phyloP scores from a whole-genome alignment of 37 sponge, comb jelly and placozoan species.

The Hormiphora californensis region DNA sequence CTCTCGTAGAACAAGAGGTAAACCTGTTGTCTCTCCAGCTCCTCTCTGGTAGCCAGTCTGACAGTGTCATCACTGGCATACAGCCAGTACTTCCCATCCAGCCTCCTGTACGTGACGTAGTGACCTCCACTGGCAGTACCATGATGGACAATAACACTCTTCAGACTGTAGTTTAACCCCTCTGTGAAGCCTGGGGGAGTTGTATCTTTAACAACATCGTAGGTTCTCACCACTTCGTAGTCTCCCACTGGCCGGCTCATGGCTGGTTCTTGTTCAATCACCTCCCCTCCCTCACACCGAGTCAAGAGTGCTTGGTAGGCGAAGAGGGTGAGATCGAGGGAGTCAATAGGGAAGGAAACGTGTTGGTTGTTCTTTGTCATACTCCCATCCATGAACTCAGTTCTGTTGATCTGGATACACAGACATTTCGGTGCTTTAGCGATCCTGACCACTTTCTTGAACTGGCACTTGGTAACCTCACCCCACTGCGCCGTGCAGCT shows the following conservation, averaged over 20 bases:
- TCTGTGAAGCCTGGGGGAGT: constrained; percentile 12
- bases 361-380: constrained; percentile 61
- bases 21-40: constrained; percentile 61
- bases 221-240: constrained; percentile 21
- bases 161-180: constrained; percentile 58
- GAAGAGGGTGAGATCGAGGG: constrained; percentile 62
- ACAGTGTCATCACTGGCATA: constrained; percentile 73
- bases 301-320: constrained; percentile 1
- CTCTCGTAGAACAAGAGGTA: constrained; percentile 80
- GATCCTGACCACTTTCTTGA: constrained; percentile 22
- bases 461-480: not conserved
- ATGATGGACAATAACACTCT: constrained; percentile 67
- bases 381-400: constrained; percentile 51
- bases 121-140: constrained; percentile 80
- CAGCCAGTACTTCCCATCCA: constrained; percentile 60
- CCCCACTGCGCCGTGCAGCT: not conserved
- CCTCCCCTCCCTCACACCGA: not conserved
- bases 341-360: constrained; percentile 63
- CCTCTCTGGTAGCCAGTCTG: constrained; percentile 41
- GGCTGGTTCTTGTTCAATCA: constrained; percentile 20
- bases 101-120: constrained; percentile 72
- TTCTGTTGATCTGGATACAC: constrained; percentile 70
- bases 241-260: constrained; percentile 24
- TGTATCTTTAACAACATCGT: not conserved
- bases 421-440: constrained; percentile 64